Conservation (phyloP, 2,113 vertebrate genomes). For the Sebastes schlegelii region DNA sequence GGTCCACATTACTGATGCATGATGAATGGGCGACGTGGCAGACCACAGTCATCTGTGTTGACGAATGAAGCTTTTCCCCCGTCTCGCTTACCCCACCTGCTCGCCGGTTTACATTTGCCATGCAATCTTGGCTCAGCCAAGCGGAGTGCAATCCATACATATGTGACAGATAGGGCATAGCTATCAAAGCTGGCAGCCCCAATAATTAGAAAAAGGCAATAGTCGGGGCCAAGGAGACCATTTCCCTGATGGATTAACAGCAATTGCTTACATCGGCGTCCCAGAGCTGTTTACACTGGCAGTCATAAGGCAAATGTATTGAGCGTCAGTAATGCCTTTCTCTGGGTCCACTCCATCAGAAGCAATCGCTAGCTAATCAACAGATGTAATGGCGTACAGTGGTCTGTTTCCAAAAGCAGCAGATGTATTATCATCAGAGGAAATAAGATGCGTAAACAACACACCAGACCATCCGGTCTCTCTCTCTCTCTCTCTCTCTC, state of each 20-base stretch:
- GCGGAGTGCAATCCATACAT: conserved; percentile 61
- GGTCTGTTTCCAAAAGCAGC: conserved; percentile 49
- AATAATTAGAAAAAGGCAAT: conserved; percentile 81
- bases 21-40: conserved; percentile 33
- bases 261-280: conserved; percentile 57
- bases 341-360: conserved; percentile 66
- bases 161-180: conserved; percentile 69
- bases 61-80: conserved; percentile 46
- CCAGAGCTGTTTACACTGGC: conserved; percentile 66
- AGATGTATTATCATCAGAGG: conserved; percentile 55
- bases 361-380: conserved; percentile 64
- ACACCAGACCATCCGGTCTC: background rate
- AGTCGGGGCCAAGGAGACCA: conserved; percentile 53
- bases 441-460: conserved; percentile 57
- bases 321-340: conserved; percentile 55
- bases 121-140: conserved; percentile 48
- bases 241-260: conserved; percentile 79
- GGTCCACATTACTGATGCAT: conserved; percentile 24
- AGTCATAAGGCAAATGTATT: conserved; percentile 66
- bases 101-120: conserved; percentile 44
- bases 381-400: conserved; percentile 53
- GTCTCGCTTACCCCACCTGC: conserved; percentile 45
- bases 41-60: conserved; percentile 42
- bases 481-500: background rate
- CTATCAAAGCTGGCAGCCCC: conserved; percentile 78